phyloP scores from a whole-genome alignment of 2,797 vertebrate species.

The Neoniphon sammara region DNA sequence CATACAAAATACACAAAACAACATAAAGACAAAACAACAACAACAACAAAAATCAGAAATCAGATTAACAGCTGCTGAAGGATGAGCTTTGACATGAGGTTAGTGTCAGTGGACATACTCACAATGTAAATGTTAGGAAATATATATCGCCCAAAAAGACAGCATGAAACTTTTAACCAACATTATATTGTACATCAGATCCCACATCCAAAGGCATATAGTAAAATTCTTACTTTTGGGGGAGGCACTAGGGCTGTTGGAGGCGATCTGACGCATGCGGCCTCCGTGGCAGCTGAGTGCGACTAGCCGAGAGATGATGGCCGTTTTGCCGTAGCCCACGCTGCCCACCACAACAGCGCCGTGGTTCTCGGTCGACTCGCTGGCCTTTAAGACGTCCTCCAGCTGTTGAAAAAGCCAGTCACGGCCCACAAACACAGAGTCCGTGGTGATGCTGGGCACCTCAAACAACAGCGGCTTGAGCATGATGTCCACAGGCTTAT shows the following conservation, averaged over 20 bases:
- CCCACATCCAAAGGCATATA: slow-evolving; percentile 23
- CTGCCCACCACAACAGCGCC: slow-evolving; percentile 91
- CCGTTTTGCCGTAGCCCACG: slow-evolving; percentile 97
- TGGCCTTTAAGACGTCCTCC: slow-evolving; percentile 86
- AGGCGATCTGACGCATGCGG: slow-evolving; percentile 98
- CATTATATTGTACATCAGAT: neutral
- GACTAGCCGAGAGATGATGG: slow-evolving; percentile 93
- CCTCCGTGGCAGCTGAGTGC: slow-evolving; percentile 97
- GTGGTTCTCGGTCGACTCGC: slow-evolving; percentile 82
- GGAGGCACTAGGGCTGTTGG: slow-evolving; percentile 90
- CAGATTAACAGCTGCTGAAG: neutral
- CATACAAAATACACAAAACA: too few relatives aligned
- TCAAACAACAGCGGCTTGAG: slow-evolving; percentile 97
- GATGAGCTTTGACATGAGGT: neutral
- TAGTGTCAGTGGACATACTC: neutral
- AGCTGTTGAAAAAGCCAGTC: slow-evolving; percentile 95
- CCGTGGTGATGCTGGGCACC: slow-evolving; percentile 98
- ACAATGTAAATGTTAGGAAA: too few relatives aligned
- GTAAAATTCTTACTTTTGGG: slow-evolving; percentile 85
- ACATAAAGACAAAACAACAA: too few relatives aligned
- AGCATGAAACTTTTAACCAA: neutral
- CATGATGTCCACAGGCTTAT: slow-evolving; percentile 97
- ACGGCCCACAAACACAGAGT: slow-evolving; percentile 96
- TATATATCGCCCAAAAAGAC: neutral
- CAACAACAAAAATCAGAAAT: neutral